These are phyloP conservation scores for Ophonus ardosiacus DNA, from an alignment of 2,888 invertebrate species.

Conservation along the genomic window DNA sequence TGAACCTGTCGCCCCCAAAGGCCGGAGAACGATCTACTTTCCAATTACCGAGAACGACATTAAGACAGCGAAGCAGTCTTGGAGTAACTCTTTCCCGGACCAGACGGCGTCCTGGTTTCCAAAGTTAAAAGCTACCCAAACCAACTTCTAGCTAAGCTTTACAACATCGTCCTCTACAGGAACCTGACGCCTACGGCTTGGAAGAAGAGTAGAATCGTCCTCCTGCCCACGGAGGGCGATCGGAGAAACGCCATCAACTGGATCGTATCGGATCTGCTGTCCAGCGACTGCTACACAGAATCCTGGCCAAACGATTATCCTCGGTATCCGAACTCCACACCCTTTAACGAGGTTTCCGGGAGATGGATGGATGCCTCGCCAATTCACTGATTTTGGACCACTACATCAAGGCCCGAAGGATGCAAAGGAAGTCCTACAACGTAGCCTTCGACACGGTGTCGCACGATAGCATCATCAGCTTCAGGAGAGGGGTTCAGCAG, in stretches of 20 bases:
- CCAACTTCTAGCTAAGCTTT: slow-evolving; percentile 52
- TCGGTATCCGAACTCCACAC: no score
- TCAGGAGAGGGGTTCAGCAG: slow-evolving; percentile 72
- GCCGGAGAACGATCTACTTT: neutral
- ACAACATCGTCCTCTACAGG: slow-evolving; percentile 61
- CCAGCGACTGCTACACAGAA: no score
- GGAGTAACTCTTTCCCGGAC: slow-evolving; percentile 54
- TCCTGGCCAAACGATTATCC: no score
- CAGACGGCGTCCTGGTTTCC: slow-evolving; percentile 46
- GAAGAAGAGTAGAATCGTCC: neutral
- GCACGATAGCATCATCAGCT: slow-evolving; percentile 66
- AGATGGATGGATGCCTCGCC: slow-evolving; percentile 72
- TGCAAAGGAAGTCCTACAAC: slow-evolving; percentile 69
- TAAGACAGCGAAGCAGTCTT: neutral
- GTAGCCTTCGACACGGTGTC: slow-evolving; percentile 68
- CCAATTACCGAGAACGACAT: neutral
- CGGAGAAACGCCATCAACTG: slow-evolving; percentile 34
- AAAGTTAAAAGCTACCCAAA: slow-evolving; percentile 25
- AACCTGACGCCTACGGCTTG: no score
- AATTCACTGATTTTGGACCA: slow-evolving; percentile 68
- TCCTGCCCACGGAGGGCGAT: no score
- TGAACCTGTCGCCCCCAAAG: neutral
- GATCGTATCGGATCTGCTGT: slow-evolving; percentile 63
- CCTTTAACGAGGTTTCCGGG: slow-evolving; percentile 69
- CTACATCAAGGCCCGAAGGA: slow-evolving; percentile 67